Conservation (phyloP, 2,797 vertebrate genomes). For the Odontamblyopus lacepedii region DNA sequence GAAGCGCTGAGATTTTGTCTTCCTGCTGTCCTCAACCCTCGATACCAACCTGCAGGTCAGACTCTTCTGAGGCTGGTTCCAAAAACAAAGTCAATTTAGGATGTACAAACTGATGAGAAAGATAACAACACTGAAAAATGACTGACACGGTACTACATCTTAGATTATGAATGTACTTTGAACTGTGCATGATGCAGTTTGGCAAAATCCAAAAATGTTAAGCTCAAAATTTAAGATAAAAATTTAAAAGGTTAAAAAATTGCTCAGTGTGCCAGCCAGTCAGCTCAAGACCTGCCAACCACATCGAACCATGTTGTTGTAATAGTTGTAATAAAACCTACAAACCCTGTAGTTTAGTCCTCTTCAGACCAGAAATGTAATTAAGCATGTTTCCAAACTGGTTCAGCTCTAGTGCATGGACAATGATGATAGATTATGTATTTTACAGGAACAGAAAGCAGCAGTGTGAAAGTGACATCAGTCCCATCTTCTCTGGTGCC, state of each 20-base stretch:
- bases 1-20: slow-evolving; percentile 80
- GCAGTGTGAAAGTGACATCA: slow-evolving; percentile 54
- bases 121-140: not conserved
- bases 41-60: slow-evolving; percentile 77
- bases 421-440: not conserved
- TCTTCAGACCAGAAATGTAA: not conserved
- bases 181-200: too few species aligned
- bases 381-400: not conserved
- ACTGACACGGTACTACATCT: not conserved
- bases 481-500: slow-evolving; percentile 67
- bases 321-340: not conserved
- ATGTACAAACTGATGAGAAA: not conserved
- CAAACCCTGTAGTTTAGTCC: not conserved
- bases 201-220: not conserved
- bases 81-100: not conserved
- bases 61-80: not conserved
- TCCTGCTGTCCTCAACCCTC: slow-evolving; percentile 82
- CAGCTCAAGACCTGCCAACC: too few species aligned
- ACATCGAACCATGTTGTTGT: too few species aligned
- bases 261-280: too few species aligned
- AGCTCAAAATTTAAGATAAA: too few species aligned
- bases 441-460: slow-evolving; percentile 44
- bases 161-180: not conserved
- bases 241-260: too few species aligned
- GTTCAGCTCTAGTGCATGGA: not conserved